Base-by-base conservation (phyloP, 2,113 vertebrate species). In the Alligator mississippiensis region DNA sequence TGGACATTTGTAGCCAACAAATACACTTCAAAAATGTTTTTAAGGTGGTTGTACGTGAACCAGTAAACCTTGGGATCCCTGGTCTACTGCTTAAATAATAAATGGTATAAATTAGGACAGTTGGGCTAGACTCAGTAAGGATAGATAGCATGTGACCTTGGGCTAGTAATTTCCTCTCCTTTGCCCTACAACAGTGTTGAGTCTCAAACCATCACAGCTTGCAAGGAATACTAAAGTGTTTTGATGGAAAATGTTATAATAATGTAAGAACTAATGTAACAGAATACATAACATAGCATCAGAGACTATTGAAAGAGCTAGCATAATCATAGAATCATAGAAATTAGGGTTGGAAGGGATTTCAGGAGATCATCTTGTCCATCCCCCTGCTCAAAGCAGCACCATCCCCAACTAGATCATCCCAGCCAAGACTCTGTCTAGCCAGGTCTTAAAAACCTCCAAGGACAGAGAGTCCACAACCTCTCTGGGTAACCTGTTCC, bases 241-340 rank as follows among this genome's bases (percentile, higher is more conserved):
- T 70, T 82, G 27, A 92, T 30, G 70, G 12, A 9, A 93, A 30
- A 2, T 68, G 9, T 9, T 84, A 24, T 54, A 77, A 76, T 27
- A 72, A 92, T 87, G 82, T 15, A 62, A 47, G 47, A 47, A 47
- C 47, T 47, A 47, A 47, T 47, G 47, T 47, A 47, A 47, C 47
- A 47, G 63, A 90, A 82, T 68, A 47, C 1, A 3, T 30, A 82
- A 11, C 54, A 87, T 24, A 54, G 90, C 61, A 80, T 24, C 18
- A 30, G 80, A 92, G 62, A 85, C 22, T 62, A 77, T 11, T 10
- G 30, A 85, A 87, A 82, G 25, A 57, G 11, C 85, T 76, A 82
- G 84, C 3, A 1, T 13, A 62, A 62, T n/a, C 28, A 85, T 34
- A 47, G 47, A 47, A 47, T 47, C 47, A 47, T 47, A 47, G 47